Evolutionary conservation across 1,140 invertebrate species (phyloP).

Genomic region (Heliothis subflexa): DNA sequence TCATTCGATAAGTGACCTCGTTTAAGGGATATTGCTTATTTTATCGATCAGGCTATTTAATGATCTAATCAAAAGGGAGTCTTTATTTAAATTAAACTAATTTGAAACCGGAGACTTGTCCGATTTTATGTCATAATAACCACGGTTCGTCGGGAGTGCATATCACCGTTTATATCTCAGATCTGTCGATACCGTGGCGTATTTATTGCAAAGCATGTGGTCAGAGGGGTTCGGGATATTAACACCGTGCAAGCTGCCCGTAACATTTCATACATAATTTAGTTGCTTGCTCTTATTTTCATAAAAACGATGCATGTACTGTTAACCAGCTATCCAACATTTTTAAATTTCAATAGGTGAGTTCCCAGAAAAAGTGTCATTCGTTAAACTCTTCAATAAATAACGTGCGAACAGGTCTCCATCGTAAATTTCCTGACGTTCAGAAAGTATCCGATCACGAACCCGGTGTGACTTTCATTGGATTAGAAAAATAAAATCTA

Average conservation of each 20-base stretch:
- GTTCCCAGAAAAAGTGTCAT: slow-evolving; percentile 52
- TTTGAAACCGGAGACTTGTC: slow-evolving; percentile 50
- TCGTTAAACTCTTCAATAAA: slow-evolving; percentile 68
- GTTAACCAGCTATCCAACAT: slow-evolving; percentile 13
- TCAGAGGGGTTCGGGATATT: slow-evolving; percentile 14
- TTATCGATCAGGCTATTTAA: slow-evolving; percentile 76
- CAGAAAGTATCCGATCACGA: slow-evolving; percentile 71
- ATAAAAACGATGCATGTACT: not conserved
- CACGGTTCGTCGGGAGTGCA: slow-evolving; percentile 48
- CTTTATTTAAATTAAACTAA: slow-evolving; percentile 58
- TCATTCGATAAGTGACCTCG: slow-evolving; percentile 84
- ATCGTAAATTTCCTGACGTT: slow-evolving; percentile 65
- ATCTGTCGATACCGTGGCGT: slow-evolving; percentile 54
- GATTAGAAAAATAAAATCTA: slow-evolving; percentile 78
- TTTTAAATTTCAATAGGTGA: slow-evolving; percentile 24
- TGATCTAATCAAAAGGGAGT: slow-evolving; percentile 70
- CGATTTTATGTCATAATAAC: slow-evolving; percentile 52
- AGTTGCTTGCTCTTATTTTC: slow-evolving; percentile 19
- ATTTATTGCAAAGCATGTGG: slow-evolving; percentile 49
- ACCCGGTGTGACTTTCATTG: slow-evolving; percentile 68
- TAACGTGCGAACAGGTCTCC: slow-evolving; percentile 61
- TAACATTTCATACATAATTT: slow-evolving; percentile 32
- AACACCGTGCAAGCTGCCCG: slow-evolving; percentile 1
- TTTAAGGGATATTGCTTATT: slow-evolving; percentile 85
- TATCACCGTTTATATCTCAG: slow-evolving; percentile 53